Evolutionary conservation across 2,888 invertebrate species (phyloP).

Genomic region (Drosophila koepferae): DNA sequence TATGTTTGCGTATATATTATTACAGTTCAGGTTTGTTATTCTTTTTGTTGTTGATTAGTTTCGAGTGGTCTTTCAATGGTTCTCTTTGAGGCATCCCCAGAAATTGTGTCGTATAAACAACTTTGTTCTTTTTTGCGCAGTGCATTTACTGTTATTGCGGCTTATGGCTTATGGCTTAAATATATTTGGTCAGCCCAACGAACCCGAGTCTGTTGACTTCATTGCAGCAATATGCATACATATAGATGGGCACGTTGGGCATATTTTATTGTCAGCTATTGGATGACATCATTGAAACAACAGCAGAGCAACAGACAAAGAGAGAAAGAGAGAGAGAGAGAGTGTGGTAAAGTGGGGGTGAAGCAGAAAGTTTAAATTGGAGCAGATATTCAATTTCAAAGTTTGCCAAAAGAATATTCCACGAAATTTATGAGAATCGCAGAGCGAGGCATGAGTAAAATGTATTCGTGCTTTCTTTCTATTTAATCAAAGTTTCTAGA

Average conservation of each 20-base stretch:
- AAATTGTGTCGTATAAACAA: not conserved
- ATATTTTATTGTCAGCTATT: not conserved
- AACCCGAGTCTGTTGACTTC: constrained; percentile 3
- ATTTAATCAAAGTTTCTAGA: not conserved
- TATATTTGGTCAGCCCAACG: not conserved
- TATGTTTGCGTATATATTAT: not conserved
- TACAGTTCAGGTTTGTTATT: not conserved
- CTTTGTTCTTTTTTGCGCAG: not conserved
- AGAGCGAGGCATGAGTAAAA: not conserved
- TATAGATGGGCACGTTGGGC: not conserved
- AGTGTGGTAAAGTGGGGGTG: not conserved
- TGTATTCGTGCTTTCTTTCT: not conserved
- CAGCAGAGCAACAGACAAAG: not conserved
- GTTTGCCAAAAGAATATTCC: not conserved
- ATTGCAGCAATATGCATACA: not conserved
- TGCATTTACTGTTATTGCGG: not conserved
- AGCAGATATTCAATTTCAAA: constrained; percentile 1
- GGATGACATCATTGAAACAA: constrained; percentile 4
- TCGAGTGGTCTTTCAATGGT: not conserved
- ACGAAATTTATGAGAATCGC: constrained; percentile 4
- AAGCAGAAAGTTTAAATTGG: not conserved
- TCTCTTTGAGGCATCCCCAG: not conserved
- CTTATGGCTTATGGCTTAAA: not conserved
- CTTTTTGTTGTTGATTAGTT: not conserved
- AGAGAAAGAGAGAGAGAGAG: no score